Conservation (phyloP, 2,888 invertebrate genomes). For the Frankliniella fusca region DNA sequence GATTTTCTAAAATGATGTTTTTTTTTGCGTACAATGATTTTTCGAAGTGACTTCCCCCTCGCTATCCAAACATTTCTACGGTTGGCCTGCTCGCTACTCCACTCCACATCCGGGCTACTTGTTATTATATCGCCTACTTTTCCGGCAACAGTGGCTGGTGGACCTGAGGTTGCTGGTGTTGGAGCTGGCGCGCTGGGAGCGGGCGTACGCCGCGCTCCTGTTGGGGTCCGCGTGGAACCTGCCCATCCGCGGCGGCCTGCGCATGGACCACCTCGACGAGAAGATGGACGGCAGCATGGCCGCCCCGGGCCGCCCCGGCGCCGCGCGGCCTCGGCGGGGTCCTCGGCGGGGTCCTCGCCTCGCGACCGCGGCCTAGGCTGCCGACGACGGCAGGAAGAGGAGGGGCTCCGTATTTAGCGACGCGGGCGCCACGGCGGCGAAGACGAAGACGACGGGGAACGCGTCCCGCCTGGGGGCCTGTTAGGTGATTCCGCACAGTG, state of each 20-base stretch:
- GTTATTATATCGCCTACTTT: no score
- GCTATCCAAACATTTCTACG: no score
- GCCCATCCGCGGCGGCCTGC: background rate
- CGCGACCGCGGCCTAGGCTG: no score
- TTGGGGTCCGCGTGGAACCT: conserved; percentile 17
- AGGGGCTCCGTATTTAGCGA: background rate
- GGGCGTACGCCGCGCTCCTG: conserved; percentile 1
- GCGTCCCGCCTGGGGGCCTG: no score
- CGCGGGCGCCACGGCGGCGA: background rate
- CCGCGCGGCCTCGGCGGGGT: conserved; percentile 32
- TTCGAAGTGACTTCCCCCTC: no score
- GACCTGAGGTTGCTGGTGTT: conserved; percentile 11
- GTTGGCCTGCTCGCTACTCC: no score
- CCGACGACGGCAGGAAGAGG: no score
- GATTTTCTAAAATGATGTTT: no score
- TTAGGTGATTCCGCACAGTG: no score
- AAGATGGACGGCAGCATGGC: conserved; percentile 29
- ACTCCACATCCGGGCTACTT: no score
- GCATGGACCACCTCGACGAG: conserved; percentile 25
- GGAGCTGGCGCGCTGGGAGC: conserved; percentile 25
- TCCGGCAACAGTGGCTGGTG: background rate
- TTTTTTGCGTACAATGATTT: no score
- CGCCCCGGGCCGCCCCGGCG: background rate
- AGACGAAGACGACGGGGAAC: background rate
- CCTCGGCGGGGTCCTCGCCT: background rate